Percentiles rank a stretch among this genome's conserved stretches.
Evolutionary conservation across 2,888 invertebrate genomes (phyloP).

Genomic region (Lasioglossum figueresi): DNA sequence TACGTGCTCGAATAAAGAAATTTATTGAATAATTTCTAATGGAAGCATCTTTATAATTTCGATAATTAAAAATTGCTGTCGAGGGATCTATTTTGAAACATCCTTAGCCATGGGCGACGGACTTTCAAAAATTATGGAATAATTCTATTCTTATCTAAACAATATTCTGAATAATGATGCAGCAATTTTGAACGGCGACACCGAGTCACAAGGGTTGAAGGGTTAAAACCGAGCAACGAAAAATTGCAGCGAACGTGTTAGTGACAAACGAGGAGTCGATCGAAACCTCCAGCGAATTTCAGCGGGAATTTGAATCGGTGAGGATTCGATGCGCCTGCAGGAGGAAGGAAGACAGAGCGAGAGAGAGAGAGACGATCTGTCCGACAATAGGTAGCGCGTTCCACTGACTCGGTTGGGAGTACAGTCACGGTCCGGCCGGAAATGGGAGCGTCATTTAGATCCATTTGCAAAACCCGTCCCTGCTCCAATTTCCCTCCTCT

Average conservation of each 20-base stretch:
- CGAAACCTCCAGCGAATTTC: neutral
- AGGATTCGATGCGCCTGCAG: neutral
- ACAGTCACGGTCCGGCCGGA: constrained; percentile 17
- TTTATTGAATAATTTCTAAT: too few species aligned
- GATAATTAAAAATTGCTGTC: too few species aligned
- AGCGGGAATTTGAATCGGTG: neutral
- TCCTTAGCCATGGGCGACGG: too few species aligned
- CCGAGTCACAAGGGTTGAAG: too few species aligned
- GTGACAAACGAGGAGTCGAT: constrained; percentile 15
- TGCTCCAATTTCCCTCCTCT: constrained; percentile 40
- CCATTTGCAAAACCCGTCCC: constrained; percentile 38
- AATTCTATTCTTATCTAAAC: too few species aligned
- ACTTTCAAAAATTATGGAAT: too few species aligned
- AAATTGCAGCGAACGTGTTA: neutral
- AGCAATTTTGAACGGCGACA: too few species aligned
- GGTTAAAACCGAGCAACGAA: neutral
- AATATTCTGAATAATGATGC: too few species aligned
- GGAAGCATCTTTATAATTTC: too few species aligned
- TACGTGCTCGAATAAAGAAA: too few species aligned
- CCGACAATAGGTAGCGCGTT: constrained; percentile 24
- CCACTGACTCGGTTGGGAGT: constrained; percentile 7
- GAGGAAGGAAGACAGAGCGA: neutral
- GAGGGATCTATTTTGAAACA: too few species aligned
- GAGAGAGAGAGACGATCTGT: neutral
- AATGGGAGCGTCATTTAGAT: constrained; percentile 44